These are phyloP conservation scores for Sylvia atricapilla DNA, from an alignment of 2,113 vertebrate genomes.

Conservation along the genomic window DNA sequence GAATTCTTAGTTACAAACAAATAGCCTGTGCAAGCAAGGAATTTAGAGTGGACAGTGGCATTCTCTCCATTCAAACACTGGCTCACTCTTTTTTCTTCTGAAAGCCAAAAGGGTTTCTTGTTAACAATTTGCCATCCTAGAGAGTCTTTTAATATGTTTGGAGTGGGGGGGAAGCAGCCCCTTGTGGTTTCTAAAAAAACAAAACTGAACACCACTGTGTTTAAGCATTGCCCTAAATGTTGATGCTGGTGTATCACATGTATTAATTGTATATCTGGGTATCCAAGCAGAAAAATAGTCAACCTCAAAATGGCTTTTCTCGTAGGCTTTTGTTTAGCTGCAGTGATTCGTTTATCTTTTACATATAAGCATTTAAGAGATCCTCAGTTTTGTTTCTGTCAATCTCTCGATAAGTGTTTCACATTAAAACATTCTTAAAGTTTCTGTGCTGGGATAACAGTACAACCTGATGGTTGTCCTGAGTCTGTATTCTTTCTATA, in stretches of 20 bases:
- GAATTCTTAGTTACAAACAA: not conserved
- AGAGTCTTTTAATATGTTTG: not conserved
- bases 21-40: not conserved
- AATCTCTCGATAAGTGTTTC: accelerated
- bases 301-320: not conserved
- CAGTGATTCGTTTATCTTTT: not conserved
- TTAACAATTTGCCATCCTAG: not conserved
- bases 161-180: accelerated
- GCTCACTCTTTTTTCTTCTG: not conserved
- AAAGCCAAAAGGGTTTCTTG: not conserved
- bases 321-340: not conserved
- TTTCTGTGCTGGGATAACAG: not conserved
- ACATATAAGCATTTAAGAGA: not conserved
- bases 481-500: not conserved
- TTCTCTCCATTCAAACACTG: not conserved
- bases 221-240: not conserved
- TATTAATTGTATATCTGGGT: not conserved
- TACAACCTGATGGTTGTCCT: not conserved
- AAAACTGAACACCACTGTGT: not conserved
- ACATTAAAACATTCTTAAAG: not conserved
- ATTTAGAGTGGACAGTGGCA: not conserved
- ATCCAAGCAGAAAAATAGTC: not conserved
- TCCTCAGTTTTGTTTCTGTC: not conserved
- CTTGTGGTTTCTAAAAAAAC: not conserved
- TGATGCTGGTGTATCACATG: not conserved